These are phyloP conservation scores for Lasius platythorax DNA, from an alignment of 2,888 invertebrate genomes.

Conservation along the genomic window DNA sequence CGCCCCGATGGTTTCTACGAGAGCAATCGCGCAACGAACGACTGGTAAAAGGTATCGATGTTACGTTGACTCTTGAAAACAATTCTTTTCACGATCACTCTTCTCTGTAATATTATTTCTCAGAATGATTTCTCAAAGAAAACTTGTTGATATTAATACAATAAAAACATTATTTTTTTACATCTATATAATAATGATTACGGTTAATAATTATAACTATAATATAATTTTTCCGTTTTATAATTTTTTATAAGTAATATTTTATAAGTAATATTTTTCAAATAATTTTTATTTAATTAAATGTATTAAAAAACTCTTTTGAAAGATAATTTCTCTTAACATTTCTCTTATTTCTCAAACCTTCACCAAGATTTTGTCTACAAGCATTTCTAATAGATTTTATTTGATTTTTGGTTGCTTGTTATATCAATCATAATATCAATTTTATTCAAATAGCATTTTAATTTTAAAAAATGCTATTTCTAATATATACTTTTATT, in stretches of 20 bases:
- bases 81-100: conserved; percentile 10
- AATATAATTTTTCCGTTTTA: background rate
- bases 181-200: background rate
- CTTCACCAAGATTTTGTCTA: background rate
- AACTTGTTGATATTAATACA: background rate
- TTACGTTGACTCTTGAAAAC: background rate
- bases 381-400: background rate
- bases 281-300: conserved; percentile 1
- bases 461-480: too few species aligned
- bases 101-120: background rate
- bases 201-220: background rate
- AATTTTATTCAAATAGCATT: too few species aligned
- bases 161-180: background rate
- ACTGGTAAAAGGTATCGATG: conserved; percentile 10
- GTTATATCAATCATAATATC: too few species aligned
- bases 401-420: background rate
- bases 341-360: background rate
- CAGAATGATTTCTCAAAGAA: background rate
- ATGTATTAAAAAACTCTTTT: background rate
- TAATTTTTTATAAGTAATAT: background rate
- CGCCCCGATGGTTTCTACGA: conserved; percentile 10
- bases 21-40: conserved; percentile 9
- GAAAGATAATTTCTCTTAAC: background rate
- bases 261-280: background rate
- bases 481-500: too few species aligned